phyloP scores from a whole-genome alignment of 2,888 invertebrate species.

The Loripinus fragilis region DNA sequence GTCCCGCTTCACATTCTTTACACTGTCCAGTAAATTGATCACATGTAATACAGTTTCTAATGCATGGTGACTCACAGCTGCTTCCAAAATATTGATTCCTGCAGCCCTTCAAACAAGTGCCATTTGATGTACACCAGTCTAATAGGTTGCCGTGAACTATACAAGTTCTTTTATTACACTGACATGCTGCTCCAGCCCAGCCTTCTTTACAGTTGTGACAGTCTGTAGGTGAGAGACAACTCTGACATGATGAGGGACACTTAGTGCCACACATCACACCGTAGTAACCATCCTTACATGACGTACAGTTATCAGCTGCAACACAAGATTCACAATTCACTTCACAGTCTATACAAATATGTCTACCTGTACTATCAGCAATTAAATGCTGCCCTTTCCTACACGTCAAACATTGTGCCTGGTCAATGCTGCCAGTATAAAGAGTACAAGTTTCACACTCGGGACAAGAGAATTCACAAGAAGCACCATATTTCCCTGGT shows the following conservation, averaged over 20 bases:
- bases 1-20: neutral
- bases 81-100: constrained; percentile 22
- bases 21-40: constrained; percentile 21
- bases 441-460: constrained; percentile 33
- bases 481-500: constrained; percentile 28
- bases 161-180: constrained; percentile 36
- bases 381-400: constrained; percentile 16
- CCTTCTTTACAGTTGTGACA: neutral
- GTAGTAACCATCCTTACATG: constrained; percentile 29
- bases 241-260: neutral
- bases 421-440: neutral
- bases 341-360: constrained; percentile 4
- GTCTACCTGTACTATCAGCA: neutral
- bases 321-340: neutral
- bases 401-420: constrained; percentile 22
- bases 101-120: constrained; percentile 45
- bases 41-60: constrained; percentile 20
- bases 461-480: constrained; percentile 27
- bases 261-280: neutral
- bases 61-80: constrained; percentile 26
- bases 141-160: neutral
- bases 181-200: constrained; percentile 31
- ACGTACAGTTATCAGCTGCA: neutral
- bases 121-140: constrained; percentile 44
- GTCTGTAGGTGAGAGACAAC: neutral